Evolutionary conservation across 2,113 vertebrate species (phyloP).

Genomic region (Apteryx owenii): DNA sequence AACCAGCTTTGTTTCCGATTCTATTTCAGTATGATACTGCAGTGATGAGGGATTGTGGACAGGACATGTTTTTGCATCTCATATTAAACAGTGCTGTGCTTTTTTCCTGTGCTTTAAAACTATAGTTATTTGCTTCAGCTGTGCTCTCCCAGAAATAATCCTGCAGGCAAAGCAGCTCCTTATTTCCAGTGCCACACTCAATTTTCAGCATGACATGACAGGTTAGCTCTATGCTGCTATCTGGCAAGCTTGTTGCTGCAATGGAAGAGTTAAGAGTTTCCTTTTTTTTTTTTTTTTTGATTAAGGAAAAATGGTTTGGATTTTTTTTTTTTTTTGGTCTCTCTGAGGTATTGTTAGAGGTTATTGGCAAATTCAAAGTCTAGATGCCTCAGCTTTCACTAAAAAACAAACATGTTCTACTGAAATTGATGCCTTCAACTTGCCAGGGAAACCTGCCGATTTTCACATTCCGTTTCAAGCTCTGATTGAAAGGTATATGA

Average conservation of each 20-base stretch:
- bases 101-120: not conserved
- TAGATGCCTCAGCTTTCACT: not conserved
- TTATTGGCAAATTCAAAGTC: not conserved
- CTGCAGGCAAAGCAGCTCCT: not conserved
- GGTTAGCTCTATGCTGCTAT: not conserved
- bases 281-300: not conserved
- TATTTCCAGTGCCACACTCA: not conserved
- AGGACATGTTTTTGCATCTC: not conserved
- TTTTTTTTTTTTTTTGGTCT: not conserved
- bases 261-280: not conserved
- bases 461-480: not conserved
- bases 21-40: fast-evolving
- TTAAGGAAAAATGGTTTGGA: not conserved
- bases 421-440: not conserved
- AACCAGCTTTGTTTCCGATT: not conserved
- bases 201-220: not conserved
- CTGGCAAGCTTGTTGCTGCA: not conserved
- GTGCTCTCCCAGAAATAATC: not conserved
- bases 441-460: not conserved
- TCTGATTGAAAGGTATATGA: not conserved
- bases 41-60: not conserved
- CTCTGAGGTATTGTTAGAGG: not conserved
- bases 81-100: not conserved
- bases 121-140: not conserved
- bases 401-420: not conserved